Conservation (phyloP, 2,888 invertebrate species). For the Chesias legatella region DNA sequence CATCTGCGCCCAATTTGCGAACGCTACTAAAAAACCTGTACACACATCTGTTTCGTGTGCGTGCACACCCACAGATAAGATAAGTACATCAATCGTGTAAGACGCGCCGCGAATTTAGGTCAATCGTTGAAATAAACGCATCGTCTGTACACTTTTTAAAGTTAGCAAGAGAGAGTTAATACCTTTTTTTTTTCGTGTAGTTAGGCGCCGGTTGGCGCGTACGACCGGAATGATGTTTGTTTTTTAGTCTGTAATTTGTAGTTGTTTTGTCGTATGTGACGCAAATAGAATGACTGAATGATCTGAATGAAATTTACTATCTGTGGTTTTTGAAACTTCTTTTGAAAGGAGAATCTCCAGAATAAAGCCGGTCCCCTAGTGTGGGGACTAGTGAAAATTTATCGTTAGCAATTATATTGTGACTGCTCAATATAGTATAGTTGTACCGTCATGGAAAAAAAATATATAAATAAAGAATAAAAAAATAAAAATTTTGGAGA, state of each 20-base stretch:
- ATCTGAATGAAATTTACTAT: conserved; percentile 6
- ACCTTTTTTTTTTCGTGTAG: conserved; percentile 34
- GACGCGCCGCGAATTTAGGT: conserved; percentile 62
- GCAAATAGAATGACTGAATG: conserved; percentile 5
- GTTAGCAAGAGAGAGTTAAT: conserved; percentile 39
- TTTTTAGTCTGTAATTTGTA: conserved; percentile 22
- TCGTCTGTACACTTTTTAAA: conserved; percentile 33
- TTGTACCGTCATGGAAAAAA: too few relatives aligned
- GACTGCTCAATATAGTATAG: too few relatives aligned
- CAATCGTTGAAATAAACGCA: conserved; percentile 71
- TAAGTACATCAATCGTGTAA: conserved; percentile 42
- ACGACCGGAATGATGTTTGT: conserved; percentile 19
- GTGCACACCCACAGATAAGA: conserved; percentile 36
- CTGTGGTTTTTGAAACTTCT: too few relatives aligned
- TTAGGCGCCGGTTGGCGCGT: conserved; percentile 40
- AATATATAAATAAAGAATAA: too few relatives aligned
- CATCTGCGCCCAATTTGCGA: conserved; percentile 22
- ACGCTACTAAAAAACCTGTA: conserved; percentile 38
- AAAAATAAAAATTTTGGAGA: too few relatives aligned
- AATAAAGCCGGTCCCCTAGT: too few relatives aligned
- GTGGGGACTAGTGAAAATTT: too few relatives aligned
- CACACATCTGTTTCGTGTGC: conserved; percentile 35
- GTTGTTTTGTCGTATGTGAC: conserved; percentile 15
- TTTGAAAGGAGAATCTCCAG: too few relatives aligned
- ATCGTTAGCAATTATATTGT: too few relatives aligned